A percentile compares a stretch with the other conserved stretches of the same genome.
These are phyloP conservation scores for Notarius quadriscutis DNA, from an alignment of 2,113 vertebrate species.

Conservation along the genomic window DNA sequence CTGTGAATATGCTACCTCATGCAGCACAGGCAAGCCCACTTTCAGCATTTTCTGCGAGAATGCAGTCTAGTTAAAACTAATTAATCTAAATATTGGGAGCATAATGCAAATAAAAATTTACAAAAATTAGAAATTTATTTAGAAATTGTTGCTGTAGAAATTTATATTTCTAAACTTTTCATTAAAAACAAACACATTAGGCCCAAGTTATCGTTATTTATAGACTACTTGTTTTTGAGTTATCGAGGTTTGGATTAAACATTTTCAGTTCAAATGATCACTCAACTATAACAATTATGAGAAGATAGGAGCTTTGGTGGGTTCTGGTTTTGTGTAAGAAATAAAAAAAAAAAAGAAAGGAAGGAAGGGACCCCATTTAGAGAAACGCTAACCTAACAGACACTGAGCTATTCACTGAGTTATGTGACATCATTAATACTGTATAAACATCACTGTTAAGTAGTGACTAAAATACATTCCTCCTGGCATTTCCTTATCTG, in stretches of 20 bases:
- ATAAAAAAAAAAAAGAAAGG: neutral
- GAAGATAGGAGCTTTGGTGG: neutral
- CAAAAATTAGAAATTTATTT: neutral
- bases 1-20: too few species aligned
- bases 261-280: neutral
- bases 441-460: neutral
- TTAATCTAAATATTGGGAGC: neutral
- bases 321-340: neutral
- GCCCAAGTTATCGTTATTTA: neutral
- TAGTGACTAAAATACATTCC: neutral
- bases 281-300: neutral
- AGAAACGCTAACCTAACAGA: neutral
- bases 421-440: neutral
- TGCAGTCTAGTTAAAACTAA: too few species aligned
- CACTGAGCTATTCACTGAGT: neutral
- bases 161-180: neutral
- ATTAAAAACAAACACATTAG: neutral
- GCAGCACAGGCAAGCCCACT: too few species aligned
- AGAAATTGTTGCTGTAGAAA: neutral
- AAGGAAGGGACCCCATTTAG: too few species aligned
- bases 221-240: neutral
- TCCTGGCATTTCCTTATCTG: too few species aligned
- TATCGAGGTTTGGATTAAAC: neutral
- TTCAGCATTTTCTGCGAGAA: too few species aligned
- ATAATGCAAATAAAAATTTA: neutral